Evolutionary conservation across 2,797 vertebrate genomes (phyloP).

Genomic region (Macropodus opercularis): DNA sequence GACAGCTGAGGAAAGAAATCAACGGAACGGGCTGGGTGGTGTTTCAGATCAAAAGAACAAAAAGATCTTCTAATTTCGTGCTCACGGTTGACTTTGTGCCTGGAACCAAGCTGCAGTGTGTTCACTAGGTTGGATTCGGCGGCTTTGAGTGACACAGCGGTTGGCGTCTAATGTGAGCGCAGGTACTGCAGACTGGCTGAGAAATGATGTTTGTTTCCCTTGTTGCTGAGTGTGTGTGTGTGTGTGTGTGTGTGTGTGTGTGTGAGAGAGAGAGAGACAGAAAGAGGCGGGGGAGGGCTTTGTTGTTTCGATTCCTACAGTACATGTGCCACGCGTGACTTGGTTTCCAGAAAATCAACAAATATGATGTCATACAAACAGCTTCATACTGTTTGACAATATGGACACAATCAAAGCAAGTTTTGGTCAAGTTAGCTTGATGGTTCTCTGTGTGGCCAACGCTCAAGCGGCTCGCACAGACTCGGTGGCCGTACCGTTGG

Average conservation of each 20-base stretch:
- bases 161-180: conserved; percentile 61
- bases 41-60: too few species aligned
- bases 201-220: conserved; percentile 67
- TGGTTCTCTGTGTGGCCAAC: not conserved
- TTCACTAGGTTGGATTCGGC: conserved; percentile 56
- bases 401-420: conserved; percentile 8
- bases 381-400: not conserved
- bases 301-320: conserved; percentile 49
- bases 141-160: conserved; percentile 68
- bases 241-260: conserved; percentile 1
- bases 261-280: not conserved
- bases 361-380: conserved; percentile 16
- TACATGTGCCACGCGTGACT: conserved; percentile 49
- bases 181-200: conserved; percentile 58
- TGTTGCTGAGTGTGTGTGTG: conserved; percentile 39
- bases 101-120: conserved; percentile 68
- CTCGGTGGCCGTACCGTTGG: too few species aligned
- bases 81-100: conserved; percentile 41
- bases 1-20: not conserved
- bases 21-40: conserved; percentile 34
- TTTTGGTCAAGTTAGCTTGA: conserved; percentile 12
- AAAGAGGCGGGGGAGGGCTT: conserved; percentile 24
- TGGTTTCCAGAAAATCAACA: conserved; percentile 51
- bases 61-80: conserved; percentile 10
- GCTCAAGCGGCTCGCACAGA: not conserved